Conservation (phyloP, 2,888 invertebrate species). For the Orchesellides sinensis region DNA sequence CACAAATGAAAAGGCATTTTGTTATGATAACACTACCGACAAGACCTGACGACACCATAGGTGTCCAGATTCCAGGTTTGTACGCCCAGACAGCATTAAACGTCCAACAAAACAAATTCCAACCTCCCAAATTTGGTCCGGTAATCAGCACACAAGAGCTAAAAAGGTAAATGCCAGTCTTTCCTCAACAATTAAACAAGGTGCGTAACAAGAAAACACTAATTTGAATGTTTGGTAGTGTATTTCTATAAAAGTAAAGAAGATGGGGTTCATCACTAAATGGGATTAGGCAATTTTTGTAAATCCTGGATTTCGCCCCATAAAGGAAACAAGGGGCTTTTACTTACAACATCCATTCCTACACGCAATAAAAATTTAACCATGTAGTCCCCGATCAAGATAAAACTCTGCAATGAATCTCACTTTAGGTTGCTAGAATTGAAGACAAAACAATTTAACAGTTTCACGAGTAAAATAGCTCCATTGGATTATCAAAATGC, state of each 20-base stretch:
- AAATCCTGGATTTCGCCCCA: not conserved
- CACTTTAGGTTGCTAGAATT: not conserved
- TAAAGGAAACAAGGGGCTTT: not conserved
- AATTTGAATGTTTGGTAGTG: constrained; percentile 33
- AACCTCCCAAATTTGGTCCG: too few species aligned
- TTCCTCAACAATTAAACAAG: too few species aligned
- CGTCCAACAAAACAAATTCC: too few species aligned
- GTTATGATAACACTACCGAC: too few species aligned
- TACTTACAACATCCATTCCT: not conserved
- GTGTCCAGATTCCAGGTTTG: too few species aligned
- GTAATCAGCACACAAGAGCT: too few species aligned
- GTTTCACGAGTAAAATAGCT: not conserved
- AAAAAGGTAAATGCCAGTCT: too few species aligned
- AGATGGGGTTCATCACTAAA: not conserved
- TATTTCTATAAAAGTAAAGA: not conserved
- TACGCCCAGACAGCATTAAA: too few species aligned
- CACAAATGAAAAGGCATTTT: too few species aligned
- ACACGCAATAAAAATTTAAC: not conserved
- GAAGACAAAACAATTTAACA: not conserved
- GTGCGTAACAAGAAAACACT: constrained; percentile 38
- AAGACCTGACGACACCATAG: too few species aligned
- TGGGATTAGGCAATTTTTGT: not conserved
- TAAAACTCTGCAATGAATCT: not conserved
- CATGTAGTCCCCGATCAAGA: not conserved
- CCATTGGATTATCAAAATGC: too few species aligned